Base-by-base conservation (phyloP, 2,797 vertebrate genomes). In the Propithecus deckenii region DNA sequence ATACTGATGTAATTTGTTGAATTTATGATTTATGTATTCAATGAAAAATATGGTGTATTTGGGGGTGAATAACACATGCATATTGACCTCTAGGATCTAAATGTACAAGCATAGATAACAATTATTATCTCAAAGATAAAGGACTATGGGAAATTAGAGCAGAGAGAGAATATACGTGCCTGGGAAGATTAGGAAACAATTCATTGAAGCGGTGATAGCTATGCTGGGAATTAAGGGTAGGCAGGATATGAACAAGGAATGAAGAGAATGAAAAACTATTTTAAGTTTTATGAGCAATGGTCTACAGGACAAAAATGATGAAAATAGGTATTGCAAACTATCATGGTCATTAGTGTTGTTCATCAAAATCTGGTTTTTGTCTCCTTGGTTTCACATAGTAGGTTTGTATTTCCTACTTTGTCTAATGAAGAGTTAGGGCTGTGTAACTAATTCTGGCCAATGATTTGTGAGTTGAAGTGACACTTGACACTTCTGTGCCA, bases 1-100 rank as follows among this genome's bases (percentile, higher is more conserved):
- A 76, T 5, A 92, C 17, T 91, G 41, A 55, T n/a, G 43, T 12
- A 28, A 75, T 69, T 50, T 89, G 57, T 84, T 63, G 18, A 9
- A 75, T 61, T 96, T 59, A 43, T n/a, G n/a, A 79, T 61, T 96
- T 48, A 89, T 88, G 4, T 61, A 41, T 87, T 95, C 89, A 72
- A 4, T 67, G 67, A 57, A 61, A 43, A 86, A 84, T 52, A 69
- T 50, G 6, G 43, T 65, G 3, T 88, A 46, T 76, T 65, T 20
- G 71, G 52, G 7, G 9, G 50, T 91, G 32, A 75, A 52, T 94
- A 88, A 92, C 96, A 48, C n/a, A 80, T 69, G 25, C 2, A 35
- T 55, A 28, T n/a, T 95, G 35, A 84, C 52, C 41, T 90, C 43
- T 90, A 69, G n/a, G 20, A 94, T 78, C 63, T 83, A 96, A 92